Evolutionary conservation across 2,113 vertebrate genomes (phyloP).

Genomic region (Aythya baeri): DNA sequence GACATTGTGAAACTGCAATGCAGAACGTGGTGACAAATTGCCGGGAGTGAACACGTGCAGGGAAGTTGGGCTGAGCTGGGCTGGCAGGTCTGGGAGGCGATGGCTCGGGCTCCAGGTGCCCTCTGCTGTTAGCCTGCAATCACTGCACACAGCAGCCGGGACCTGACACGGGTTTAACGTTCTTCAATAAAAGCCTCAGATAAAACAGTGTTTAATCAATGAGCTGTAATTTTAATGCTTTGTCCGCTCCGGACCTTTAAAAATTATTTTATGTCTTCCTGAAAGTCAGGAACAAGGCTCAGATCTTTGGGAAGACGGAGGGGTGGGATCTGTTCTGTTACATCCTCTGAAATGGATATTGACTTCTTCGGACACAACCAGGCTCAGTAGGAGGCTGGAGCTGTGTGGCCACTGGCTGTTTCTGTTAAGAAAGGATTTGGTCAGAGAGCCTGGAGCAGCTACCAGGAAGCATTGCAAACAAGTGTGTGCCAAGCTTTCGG

Average conservation of each 20-base stretch:
- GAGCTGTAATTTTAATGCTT: not conserved
- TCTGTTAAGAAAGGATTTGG: not conserved
- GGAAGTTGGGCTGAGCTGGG: not conserved
- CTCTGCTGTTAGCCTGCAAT: conserved; percentile 59
- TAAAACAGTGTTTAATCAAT: not conserved
- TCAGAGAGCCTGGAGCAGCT: not conserved
- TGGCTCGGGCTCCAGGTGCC: conserved; percentile 57
- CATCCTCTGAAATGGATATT: accelerated
- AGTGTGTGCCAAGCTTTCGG: not conserved
- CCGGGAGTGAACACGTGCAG: not conserved
- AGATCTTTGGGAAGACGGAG: not conserved
- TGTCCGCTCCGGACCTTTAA: not conserved
- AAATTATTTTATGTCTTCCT: not conserved
- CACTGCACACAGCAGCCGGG: not conserved
- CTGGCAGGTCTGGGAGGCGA: not conserved
- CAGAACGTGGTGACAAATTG: not conserved
- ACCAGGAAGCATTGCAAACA: not conserved
- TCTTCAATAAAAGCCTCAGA: not conserved
- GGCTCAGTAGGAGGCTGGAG: not conserved
- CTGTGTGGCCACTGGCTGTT: not conserved
- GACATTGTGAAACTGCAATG: not conserved
- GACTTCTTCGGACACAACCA: not conserved
- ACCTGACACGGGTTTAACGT: not conserved
- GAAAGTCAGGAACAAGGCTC: not conserved
- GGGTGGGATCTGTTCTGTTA: not conserved